Evolutionary conservation across 2,888 invertebrate genomes (phyloP), one percentile per base, ranked within the genome.

Genomic region (Tupiocoris notatus): DNA sequence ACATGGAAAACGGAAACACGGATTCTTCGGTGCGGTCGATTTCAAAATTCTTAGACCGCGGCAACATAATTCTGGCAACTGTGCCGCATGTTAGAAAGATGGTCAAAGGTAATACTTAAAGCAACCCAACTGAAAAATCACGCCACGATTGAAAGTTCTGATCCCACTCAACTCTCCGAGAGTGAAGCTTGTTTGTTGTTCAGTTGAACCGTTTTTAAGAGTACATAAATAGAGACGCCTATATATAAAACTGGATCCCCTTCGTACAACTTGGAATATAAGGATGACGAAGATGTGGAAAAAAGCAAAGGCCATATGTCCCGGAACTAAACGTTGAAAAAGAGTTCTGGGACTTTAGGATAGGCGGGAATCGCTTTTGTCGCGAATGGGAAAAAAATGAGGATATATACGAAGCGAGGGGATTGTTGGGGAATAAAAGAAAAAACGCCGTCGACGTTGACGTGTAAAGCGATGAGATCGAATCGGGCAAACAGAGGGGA

Each of bases 341-440:
- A 39, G 39, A 12, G 39, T 12, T 3, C 12, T 12, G 39, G 39
- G 39, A 39, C 39, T 39, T 39, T n/a, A 65, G 39, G 65, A 39
- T 21, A 22, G 57, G 56, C n/a, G 59, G 70, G 59, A 59, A 67
- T 67, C 67, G 70, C 70, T 70, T 70, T 70, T 70, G 70, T 70
- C 70, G 70, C 70, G 70, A 70, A 70, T 70, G 70, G 25, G 23
- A 59, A 70, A 70, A 58, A 70, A 63, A 65, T 65, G 67, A 67
- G 56, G 67, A 54, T 17, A 67, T 67, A 57, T 22, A 56, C 18
- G 39, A 65, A 20, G 25, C 18, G 21, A 25, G 65, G 65, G 18
- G 65, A 17, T 25, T 39, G 39, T 39, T 39, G 39, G 12, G 25
- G 39, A 65, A 39, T 2, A 39, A 39, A 39, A 39, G 20, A 65